Base-by-base conservation (phyloP, 2,797 vertebrate species). In the Pterois miles region DNA sequence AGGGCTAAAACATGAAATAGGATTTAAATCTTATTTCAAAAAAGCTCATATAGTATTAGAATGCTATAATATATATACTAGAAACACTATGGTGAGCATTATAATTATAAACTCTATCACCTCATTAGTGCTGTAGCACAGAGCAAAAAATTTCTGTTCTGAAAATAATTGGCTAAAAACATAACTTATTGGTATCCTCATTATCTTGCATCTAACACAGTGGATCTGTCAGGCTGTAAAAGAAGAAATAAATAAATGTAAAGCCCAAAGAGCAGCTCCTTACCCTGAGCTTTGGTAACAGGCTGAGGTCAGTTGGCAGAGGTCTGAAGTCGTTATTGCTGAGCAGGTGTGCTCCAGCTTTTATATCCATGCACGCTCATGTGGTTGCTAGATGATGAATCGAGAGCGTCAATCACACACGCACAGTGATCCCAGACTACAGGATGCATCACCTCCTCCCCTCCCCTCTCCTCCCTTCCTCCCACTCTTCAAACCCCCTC, bases 211-310 rank as follows among this genome's bases (percentile, higher is more conserved):
- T 48, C 8, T 33, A 36, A 18, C n/a, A 29, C 2, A 78, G 22
- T 43, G 4, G 33, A 66, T 22, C 2, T 36, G 6, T 27, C 14
- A 16, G 22, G 23, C 18, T 31, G 4, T 53, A 33, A 50, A 38
- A 40, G 29, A 43, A 48, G 46, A 48, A n/a, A 48, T 48, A 48
- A 25, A 52, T 14, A 2, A 12, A 66, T 31, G 1, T 27, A 53
- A 76, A 54, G 66, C 36, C 53, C 31, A 71, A 70, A 52, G 7
- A 66, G 34, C 31, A 29, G 34, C 12, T 56, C 57, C 92, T 93
- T 83, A 95, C 93, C 91, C 81, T 87, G 67, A 87, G 92, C 90
- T 92, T 93, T 91, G 90, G 85, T 83, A 34, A 59, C 48, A 54
- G 86, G 69, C 74, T 86, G 89, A 89, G 92, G 90, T 89, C 86